These are phyloP conservation scores for Mythimna pallens DNA, from an alignment of 2,888 invertebrate genomes.

Conservation along the genomic window DNA sequence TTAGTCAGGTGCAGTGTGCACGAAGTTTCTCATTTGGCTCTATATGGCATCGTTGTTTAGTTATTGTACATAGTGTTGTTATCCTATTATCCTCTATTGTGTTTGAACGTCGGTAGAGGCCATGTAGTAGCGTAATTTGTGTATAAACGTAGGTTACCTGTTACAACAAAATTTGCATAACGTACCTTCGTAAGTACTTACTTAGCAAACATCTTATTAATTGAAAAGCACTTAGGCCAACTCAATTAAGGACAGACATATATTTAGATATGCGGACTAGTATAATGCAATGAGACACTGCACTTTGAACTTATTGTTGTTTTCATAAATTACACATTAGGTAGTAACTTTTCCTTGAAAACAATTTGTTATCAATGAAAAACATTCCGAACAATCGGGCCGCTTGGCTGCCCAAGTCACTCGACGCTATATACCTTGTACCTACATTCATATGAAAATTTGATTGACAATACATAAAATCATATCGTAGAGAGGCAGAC, in stretches of 20 bases:
- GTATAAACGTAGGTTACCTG: constrained; percentile 6
- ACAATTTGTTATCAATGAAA: constrained; percentile 1
- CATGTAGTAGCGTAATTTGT: constrained; percentile 8
- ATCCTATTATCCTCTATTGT: constrained; percentile 20
- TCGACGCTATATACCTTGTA: neutral
- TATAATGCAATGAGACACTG: neutral
- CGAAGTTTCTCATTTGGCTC: neutral
- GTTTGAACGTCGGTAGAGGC: constrained; percentile 7
- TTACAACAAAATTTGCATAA: constrained; percentile 2
- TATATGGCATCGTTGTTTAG: neutral
- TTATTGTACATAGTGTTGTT: constrained; percentile 10
- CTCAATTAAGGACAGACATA: neutral
- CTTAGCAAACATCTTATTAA: constrained; percentile 9
- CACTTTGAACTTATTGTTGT: constrained; percentile 17
- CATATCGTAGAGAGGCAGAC: constrained; percentile 37
- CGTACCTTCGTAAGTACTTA: neutral
- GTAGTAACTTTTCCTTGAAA: constrained; percentile 8
- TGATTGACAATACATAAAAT: constrained; percentile 52
- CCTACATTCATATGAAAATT: constrained; percentile 15
- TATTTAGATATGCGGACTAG: neutral
- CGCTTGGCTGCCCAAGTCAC: neutral
- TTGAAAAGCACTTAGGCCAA: constrained; percentile 7
- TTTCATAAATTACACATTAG: neutral
- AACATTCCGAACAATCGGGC: neutral
- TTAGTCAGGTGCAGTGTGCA: neutral